A percentile compares a stretch with the other conserved stretches of the same genome.
Evolutionary conservation across 2,888 invertebrate species (phyloP).

Genomic region (Falcaria lacertinaria): DNA sequence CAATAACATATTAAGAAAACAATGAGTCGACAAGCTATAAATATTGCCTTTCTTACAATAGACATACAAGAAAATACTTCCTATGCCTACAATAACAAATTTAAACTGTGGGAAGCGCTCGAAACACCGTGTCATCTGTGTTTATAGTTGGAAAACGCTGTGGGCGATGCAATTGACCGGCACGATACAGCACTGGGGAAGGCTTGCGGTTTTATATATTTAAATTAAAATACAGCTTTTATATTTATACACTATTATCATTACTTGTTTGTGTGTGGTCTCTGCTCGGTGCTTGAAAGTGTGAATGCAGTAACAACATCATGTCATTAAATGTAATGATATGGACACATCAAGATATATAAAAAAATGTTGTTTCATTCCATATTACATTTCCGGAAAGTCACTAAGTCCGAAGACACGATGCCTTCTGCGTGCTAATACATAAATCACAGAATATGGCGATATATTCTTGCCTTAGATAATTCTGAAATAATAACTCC

Average conservation of each 20-base stretch:
- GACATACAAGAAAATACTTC: not conserved
- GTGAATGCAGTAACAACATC: not conserved
- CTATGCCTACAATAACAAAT: not conserved
- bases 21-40: not conserved
- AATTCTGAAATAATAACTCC: too few species aligned
- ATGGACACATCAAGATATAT: too few species aligned
- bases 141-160: not conserved
- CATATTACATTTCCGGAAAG: too few species aligned
- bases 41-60: not conserved
- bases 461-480: too few species aligned
- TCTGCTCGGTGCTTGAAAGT: not conserved
- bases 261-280: slow-evolving; percentile 14
- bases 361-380: too few species aligned
- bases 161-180: slow-evolving; percentile 8
- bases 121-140: not conserved
- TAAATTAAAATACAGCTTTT: slow-evolving; percentile 15
- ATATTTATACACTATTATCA: slow-evolving; percentile 15
- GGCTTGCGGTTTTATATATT: slow-evolving; percentile 18
- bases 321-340: too few species aligned
- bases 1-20: not conserved
- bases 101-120: not conserved
- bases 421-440: too few species aligned
- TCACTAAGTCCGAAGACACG: too few species aligned
- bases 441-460: too few species aligned
- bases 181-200: slow-evolving; percentile 15